These are phyloP conservation scores for Myotis lucifugus DNA, from an alignment of 2,113 vertebrate species.

Conservation along the genomic window DNA sequence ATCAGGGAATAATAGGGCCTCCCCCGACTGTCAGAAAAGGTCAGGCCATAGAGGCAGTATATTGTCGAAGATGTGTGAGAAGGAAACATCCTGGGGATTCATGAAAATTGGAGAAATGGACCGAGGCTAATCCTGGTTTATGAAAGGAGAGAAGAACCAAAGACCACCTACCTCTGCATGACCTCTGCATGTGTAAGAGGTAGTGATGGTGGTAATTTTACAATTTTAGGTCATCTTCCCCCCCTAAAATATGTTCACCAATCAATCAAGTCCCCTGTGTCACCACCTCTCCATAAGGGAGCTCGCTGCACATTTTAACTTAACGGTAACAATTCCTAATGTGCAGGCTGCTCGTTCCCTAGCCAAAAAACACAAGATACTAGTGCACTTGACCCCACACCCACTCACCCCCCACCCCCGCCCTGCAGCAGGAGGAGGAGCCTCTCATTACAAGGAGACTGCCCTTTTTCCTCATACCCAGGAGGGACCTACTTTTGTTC, in stretches of 20 bases:
- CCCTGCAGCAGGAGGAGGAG: not conserved
- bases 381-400: too few relatives aligned
- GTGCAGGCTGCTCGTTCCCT: accelerated
- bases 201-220: not conserved
- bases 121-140: accelerated
- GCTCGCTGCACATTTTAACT: not conserved
- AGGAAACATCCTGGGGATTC: not conserved
- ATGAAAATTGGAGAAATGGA: not conserved
- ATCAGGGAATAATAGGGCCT: not conserved
- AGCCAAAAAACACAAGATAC: not conserved
- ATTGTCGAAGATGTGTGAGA: not conserved
- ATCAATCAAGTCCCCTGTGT: not conserved
- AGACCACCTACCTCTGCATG: accelerated
- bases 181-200: not conserved
- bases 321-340: not conserved
- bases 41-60: too few relatives aligned
- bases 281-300: not conserved
- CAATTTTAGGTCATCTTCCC: not conserved
- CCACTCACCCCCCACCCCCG: not conserved
- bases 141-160: not conserved
- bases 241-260: too few relatives aligned
- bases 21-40: not conserved
- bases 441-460: not conserved
- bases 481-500: not conserved
- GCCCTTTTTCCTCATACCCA: accelerated